Base-by-base conservation (phyloP, 2,797 vertebrate genomes). In the Ammospiza maritima region DNA sequence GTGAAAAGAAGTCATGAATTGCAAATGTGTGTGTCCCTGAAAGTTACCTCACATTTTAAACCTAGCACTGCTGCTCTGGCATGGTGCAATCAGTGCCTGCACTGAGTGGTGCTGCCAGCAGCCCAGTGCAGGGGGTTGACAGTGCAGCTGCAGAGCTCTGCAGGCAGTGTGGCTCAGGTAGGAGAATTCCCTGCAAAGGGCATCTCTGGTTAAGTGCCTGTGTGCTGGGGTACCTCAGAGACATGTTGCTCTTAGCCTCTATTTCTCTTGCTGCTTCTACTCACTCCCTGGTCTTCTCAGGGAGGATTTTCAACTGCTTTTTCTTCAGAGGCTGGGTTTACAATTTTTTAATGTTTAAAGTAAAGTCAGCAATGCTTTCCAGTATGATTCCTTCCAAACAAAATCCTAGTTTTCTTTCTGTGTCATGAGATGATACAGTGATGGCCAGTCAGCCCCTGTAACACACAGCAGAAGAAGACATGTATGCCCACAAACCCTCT, bases 1-100 rank as follows among this genome's bases (percentile, higher is more conserved):
- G 65, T 85, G 79, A 77, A 95, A 85, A 93, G 94, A 93, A 96
- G 77, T 85, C 36, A 93, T 86, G 67, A 96, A 92, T 95, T 96
- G 65, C 79, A 86, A 94, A 93, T 96, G 65, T 80, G 6, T 61
- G 50, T 62, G 66, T 44, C 38, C 91, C 88, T 64, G 56, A 85
- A 93, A 91, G 66, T 86, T 91, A 92, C 40, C 51, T 70, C 88
- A 22, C 29, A 13, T 90, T 82, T 69, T 82, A 95, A 93, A 81
- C 76, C 66, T 48, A 93, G 80, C 94, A 70, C 74, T 94, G 80
- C 82, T 90, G 90, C 73, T 95, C 76, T 85, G 78, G 90, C 13
- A 1, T 62, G 60, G 80, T 79, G 45, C 75, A 94, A 77, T 90
- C 70, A 61, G 3, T 57, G 34, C 29, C 87, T 85, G 87, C 85